phyloP scores from a whole-genome alignment of 1,140 invertebrate species.

The Leptopilina boulardi region DNA sequence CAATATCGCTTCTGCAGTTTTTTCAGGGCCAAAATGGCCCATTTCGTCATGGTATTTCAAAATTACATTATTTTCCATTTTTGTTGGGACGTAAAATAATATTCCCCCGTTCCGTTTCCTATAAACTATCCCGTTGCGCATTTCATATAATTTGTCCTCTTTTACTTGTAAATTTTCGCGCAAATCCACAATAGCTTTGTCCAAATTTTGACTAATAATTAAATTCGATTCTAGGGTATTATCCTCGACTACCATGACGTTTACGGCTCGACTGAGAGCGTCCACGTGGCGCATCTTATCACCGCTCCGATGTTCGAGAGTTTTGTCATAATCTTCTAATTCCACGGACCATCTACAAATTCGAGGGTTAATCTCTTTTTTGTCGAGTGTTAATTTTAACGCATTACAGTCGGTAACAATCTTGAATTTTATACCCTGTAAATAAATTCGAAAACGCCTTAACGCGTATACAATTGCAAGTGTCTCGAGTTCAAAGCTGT shows the following conservation, averaged over 20 bases:
- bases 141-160: neutral
- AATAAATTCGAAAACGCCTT: neutral
- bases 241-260: neutral
- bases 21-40: constrained; percentile 39
- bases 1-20: neutral
- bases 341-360: constrained; percentile 59
- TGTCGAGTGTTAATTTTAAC: neutral
- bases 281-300: constrained; percentile 42
- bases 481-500: neutral
- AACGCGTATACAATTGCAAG: neutral
- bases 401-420: neutral
- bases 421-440: neutral
- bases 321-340: constrained; percentile 65
- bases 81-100: too few relatives aligned
- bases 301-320: constrained; percentile 28
- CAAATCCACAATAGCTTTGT: constrained; percentile 29
- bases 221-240: constrained; percentile 34
- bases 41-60: too few relatives aligned
- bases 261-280: constrained; percentile 42
- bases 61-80: too few relatives aligned
- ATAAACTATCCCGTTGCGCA: neutral
- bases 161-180: neutral
- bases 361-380: neutral
- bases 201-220: constrained; percentile 15
- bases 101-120: neutral